Percentiles rank a stretch among this genome's conserved stretches.
These are phyloP conservation scores for Cebus imitator DNA, from an alignment of 2,113 vertebrate species.

Conservation along the genomic window DNA sequence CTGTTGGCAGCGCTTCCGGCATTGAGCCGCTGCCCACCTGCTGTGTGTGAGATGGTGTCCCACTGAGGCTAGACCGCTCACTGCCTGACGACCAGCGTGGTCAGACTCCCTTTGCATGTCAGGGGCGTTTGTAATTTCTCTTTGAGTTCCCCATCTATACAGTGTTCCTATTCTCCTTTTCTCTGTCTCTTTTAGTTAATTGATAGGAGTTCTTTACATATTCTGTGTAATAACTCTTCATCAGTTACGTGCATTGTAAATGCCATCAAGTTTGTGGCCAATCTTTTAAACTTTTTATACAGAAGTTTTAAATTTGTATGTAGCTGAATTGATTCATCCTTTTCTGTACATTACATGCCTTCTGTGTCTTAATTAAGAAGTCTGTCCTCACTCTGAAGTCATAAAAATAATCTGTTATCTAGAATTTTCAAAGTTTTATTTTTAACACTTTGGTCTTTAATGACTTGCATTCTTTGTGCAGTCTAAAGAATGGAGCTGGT, in stretches of 20 bases:
- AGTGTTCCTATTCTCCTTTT: background rate
- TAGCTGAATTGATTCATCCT: background rate
- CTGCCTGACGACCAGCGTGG: rapidly evolving
- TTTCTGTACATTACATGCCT: background rate
- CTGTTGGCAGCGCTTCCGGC: rapidly evolving
- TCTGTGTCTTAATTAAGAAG: background rate
- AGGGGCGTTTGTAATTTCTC: rapidly evolving
- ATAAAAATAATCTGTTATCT: background rate
- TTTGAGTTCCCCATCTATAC: no score
- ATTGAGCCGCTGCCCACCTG: rapidly evolving
- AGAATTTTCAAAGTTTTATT: background rate
- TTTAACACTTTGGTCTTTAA: background rate
- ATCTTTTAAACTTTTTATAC: background rate
- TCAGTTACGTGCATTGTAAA: background rate
- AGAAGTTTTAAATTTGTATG: background rate
- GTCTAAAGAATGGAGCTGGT: background rate
- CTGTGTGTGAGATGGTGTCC: rapidly evolving
- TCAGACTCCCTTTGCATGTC: rapidly evolving
- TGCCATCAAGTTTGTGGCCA: background rate
- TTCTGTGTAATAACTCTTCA: background rate
- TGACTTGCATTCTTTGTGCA: background rate
- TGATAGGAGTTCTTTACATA: background rate
- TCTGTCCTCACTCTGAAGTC: background rate
- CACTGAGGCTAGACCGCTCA: rapidly evolving
- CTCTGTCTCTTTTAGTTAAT: background rate